Evolutionary conservation across 2,113 vertebrate species (phyloP).

Genomic region (Formicarius rufipectus): DNA sequence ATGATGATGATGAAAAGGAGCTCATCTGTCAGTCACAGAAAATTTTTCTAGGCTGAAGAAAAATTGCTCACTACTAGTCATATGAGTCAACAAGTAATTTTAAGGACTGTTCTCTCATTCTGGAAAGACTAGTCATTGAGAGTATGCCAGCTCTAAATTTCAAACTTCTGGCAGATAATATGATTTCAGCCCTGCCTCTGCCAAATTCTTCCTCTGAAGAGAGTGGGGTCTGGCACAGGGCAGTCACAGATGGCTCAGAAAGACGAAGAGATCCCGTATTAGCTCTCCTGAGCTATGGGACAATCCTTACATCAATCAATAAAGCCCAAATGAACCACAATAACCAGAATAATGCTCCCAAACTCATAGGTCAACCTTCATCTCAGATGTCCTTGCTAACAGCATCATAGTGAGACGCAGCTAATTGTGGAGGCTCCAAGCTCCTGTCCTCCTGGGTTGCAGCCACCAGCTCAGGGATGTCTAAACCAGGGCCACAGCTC

Average conservation of each 20-base stretch:
- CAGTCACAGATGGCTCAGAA: not conserved
- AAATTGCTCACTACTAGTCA: not conserved
- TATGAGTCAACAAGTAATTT: not conserved
- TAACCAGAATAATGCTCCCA: not conserved
- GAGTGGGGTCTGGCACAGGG: not conserved
- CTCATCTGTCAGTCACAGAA: not conserved
- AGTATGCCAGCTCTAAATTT: not conserved
- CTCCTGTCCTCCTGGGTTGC: not conserved
- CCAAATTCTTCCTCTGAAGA: not conserved
- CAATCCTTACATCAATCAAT: not conserved
- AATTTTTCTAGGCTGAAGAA: not conserved
- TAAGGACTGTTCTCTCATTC: not conserved
- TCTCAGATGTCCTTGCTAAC: not conserved
- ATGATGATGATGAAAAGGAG: not conserved
- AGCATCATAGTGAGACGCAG: not conserved
- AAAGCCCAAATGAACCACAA: conserved; percentile 1
- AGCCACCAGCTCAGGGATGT: not conserved
- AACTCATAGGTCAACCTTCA: not conserved
- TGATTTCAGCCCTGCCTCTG: not conserved
- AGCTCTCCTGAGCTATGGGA: not conserved
- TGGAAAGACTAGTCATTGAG: not conserved
- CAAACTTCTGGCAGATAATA: not conserved
- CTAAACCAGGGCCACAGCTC: not conserved
- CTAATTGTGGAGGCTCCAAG: not conserved
- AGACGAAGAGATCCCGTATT: not conserved